Conservation (phyloP, 2,113 vertebrate genomes). For the Triplophysa siluroides region DNA sequence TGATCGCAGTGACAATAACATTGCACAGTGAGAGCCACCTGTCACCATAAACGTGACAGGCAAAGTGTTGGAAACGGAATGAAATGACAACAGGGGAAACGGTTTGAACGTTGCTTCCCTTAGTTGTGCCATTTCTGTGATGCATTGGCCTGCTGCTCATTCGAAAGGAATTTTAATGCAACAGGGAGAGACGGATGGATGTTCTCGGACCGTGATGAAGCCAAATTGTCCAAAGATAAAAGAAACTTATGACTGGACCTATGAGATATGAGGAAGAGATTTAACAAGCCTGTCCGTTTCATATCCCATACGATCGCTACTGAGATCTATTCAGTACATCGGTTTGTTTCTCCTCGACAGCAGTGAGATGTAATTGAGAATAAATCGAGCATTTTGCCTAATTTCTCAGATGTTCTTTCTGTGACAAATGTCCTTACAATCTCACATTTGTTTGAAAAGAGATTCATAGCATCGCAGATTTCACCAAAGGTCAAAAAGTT, state of each 20-base stretch:
- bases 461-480: not conserved
- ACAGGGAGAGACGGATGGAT: not conserved
- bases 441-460: too few relatives aligned
- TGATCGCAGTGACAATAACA: conserved; percentile 16
- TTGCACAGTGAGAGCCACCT: conserved; percentile 3
- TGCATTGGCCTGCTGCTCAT: conserved; percentile 25
- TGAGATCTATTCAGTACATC: not conserved
- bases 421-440: too few relatives aligned
- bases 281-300: not conserved
- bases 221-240: not conserved
- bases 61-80: not conserved
- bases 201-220: not conserved
- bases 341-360: not conserved
- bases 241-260: not conserved
- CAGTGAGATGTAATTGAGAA: not conserved
- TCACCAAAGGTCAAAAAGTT: not conserved
- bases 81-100: conserved; percentile 22
- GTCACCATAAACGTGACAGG: conserved; percentile 39
- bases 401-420: too few relatives aligned
- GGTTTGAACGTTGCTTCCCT: conserved; percentile 10
- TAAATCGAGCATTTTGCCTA: not conserved
- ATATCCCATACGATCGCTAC: not conserved
- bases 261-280: not conserved
- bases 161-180: conserved; percentile 7
- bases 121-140: conserved; percentile 2